Evolutionary conservation across 2,797 vertebrate genomes (phyloP).

Genomic region (Otolemur crassicaudatus): DNA sequence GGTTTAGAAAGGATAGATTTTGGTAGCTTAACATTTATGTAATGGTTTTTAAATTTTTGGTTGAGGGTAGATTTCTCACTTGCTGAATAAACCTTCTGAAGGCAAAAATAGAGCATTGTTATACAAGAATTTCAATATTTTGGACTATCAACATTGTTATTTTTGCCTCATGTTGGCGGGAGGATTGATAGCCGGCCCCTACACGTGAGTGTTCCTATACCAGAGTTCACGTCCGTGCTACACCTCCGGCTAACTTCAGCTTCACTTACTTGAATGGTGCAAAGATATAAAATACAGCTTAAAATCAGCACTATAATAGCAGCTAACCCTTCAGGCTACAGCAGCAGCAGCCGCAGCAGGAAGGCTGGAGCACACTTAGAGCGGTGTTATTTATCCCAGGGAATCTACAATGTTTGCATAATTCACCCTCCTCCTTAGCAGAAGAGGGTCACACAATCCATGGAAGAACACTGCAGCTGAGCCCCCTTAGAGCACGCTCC

Average conservation of each 20-base stretch:
- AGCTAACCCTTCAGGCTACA: conserved; percentile 20
- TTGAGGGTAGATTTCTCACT: neutral
- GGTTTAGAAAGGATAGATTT: neutral
- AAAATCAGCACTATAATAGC: conserved; percentile 3
- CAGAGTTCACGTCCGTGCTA: conserved; percentile 3
- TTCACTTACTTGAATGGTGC: neutral
- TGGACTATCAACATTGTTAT: neutral
- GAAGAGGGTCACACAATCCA: neutral
- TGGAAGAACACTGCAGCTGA: neutral
- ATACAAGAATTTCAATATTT: neutral
- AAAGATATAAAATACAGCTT: conserved; percentile 49
- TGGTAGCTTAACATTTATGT: neutral
- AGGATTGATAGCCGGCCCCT: neutral
- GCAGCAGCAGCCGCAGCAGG: neutral
- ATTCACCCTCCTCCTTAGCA: neutral
- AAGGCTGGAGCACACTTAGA: neutral
- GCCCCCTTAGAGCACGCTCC: neutral
- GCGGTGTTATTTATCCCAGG: neutral
- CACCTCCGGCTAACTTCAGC: conserved; percentile 22
- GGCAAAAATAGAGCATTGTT: neutral
- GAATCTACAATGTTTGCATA: neutral
- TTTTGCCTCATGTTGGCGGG: neutral
- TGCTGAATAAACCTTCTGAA: conserved; percentile 20
- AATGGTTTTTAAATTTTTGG: neutral
- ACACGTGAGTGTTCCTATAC: neutral